Conservation (phyloP, 2,113 vertebrate species). For the Gallinago paraguaiae region DNA sequence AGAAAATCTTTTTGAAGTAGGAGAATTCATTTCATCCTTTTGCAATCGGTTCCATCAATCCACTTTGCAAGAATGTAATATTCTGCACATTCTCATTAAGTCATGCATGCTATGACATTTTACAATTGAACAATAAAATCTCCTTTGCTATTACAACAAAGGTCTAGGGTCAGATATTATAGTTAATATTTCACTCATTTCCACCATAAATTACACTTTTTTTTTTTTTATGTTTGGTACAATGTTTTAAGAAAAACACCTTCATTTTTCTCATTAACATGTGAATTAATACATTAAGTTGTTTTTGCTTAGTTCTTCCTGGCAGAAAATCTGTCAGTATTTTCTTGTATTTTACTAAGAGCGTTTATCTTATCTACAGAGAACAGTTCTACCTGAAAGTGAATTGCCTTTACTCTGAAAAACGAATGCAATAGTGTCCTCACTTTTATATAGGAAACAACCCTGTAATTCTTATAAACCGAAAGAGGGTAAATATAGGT, state of each 20-base stretch:
- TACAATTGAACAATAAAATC: neutral
- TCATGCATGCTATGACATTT: neutral
- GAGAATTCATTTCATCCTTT: neutral
- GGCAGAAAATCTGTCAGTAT: neutral
- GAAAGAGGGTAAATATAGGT: too few species aligned
- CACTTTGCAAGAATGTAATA: neutral
- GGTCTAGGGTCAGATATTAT: neutral
- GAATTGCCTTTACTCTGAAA: neutral
- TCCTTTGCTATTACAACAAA: neutral
- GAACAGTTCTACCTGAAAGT: neutral
- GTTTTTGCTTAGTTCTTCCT: neutral
- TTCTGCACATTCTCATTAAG: neutral
- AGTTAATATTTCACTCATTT: neutral
- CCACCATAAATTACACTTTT: neutral
- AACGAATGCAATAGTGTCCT: rapidly evolving
- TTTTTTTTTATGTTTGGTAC: neutral
- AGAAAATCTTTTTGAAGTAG: neutral
- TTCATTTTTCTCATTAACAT: neutral
- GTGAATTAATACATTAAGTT: neutral
- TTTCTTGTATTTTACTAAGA: neutral
- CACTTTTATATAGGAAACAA: neutral
- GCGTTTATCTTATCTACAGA: neutral
- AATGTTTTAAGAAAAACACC: neutral
- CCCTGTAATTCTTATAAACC: neutral
- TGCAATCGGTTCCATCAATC: neutral